Evolutionary conservation across 2,113 vertebrate genomes (phyloP), one percentile per base, ranked within the genome.

Genomic region (Diadophis punctatus): DNA sequence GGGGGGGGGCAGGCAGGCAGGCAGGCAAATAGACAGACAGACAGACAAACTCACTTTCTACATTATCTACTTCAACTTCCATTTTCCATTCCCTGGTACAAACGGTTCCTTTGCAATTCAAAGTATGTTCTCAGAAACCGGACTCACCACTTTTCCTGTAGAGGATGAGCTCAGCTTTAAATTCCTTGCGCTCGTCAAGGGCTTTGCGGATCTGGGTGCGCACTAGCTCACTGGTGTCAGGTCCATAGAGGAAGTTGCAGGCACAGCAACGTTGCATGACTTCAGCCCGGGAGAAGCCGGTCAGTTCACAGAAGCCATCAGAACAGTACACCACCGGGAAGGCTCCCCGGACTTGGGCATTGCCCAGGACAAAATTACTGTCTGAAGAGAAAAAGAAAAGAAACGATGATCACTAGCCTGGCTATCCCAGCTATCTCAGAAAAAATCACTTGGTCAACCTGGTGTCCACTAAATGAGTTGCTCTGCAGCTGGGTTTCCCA

Each of bases 321-420:
- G 97, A 98, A 94, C 97, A 98, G 94, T 98, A 98, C 88, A 98
- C 97, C 93, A 98, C 97, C 6, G 97, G 97, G 95, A 96, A 98
- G 90, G 96, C 94, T 53, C 95, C 96, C 0, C 96, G 94, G 90
- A 97, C 97, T 95, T 98, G 97, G 95, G 97, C 97, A 2, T 97
- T 98, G 91, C 97, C 97, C 96, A 98, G 96, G 53, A 98, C 97
- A 94, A 98, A 98, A 95, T 98, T 98, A 93, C 97, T 98, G 93
- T 98, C 97, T 97, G 97, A 94, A 96, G 95, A 94, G 96, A 92
- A 96, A 80, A 46, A 48, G 96, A 58, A 18, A 30, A 89, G 87
- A 85, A 43, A 14, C 14, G 23, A 16, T 39, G 25, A 9, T 7
- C 30, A 25, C 30, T 30, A 23, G 43, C n/a, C 8, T 4, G 46